Percentiles rank a stretch among this genome's conserved stretches.
phyloP scores from a whole-genome alignment of 1,140 invertebrate genomes.

The Ctenoplectra terminalis region DNA sequence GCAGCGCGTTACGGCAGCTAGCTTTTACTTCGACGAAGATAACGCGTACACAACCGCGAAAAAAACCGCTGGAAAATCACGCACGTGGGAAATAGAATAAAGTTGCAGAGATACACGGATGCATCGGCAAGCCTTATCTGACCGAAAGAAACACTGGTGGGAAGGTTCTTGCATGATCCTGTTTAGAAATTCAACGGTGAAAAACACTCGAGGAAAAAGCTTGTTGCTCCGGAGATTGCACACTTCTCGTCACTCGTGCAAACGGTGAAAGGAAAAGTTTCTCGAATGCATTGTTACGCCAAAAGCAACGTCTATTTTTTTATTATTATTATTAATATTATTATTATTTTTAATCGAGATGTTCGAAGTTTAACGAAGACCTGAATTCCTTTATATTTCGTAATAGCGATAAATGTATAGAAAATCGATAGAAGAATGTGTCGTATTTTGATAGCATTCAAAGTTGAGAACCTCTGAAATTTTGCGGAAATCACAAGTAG shows the following conservation, averaged over 20 bases:
- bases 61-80: not conserved
- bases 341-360: not conserved
- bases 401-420: not conserved
- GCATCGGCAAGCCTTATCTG: not conserved
- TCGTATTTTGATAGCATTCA: not conserved
- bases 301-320: no score
- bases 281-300: not conserved
- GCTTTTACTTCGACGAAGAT: constrained; percentile 3
- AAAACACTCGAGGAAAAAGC: not conserved
- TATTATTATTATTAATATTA: no score
- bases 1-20: constrained; percentile 13
- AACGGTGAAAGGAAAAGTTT: constrained; percentile 14
- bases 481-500: no score
- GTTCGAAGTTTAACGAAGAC: not conserved
- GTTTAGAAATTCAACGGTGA: not conserved
- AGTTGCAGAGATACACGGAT: not conserved
- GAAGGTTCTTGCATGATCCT: not conserved
- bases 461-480: not conserved
- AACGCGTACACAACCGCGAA: no score
- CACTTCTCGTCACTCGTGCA: not conserved
- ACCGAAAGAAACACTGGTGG: not conserved
- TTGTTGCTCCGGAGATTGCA: not conserved
- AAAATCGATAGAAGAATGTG: not conserved
- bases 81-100: constrained; percentile 15
- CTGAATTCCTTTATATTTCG: not conserved